These are phyloP conservation scores for Aleiodes testaceus DNA, from an alignment of 2,888 invertebrate genomes.

Conservation along the genomic window DNA sequence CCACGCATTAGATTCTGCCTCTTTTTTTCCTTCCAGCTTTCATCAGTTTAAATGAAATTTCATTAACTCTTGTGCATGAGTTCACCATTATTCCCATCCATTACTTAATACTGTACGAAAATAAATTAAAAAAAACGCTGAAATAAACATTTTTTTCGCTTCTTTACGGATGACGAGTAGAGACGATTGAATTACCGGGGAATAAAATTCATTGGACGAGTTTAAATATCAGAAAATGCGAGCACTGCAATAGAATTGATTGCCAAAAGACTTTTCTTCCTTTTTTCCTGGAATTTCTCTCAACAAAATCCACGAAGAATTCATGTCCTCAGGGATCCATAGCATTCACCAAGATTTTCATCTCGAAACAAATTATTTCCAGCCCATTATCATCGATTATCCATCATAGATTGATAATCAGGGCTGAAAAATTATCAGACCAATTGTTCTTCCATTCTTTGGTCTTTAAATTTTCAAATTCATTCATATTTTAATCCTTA, in stretches of 20 bases:
- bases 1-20: conserved; percentile 31
- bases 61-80: too few species aligned
- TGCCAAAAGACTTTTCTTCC: not conserved
- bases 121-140: conserved; percentile 18
- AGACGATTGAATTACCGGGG: conserved; percentile 18
- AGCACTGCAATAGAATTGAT: conserved; percentile 6
- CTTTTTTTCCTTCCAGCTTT: too few species aligned
- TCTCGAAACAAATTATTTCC: too few species aligned
- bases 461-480: conserved; percentile 32
- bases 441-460: not conserved
- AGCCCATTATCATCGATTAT: conserved; percentile 1
- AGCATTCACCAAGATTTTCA: not conserved
- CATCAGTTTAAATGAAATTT: too few species aligned
- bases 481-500: conserved; percentile 38
- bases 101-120: conserved; percentile 20
- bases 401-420: not conserved
- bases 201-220: not conserved
- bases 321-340: not conserved
- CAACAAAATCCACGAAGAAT: not conserved
- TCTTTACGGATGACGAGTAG: conserved; percentile 1
- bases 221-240: conserved; percentile 17
- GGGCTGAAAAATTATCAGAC: not conserved
- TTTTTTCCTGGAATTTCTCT: too few species aligned
- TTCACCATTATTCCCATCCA: conserved; percentile 26
- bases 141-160: conserved; percentile 2